Conservation (phyloP, 2,113 vertebrate species). For the Bothrops jararaca region DNA sequence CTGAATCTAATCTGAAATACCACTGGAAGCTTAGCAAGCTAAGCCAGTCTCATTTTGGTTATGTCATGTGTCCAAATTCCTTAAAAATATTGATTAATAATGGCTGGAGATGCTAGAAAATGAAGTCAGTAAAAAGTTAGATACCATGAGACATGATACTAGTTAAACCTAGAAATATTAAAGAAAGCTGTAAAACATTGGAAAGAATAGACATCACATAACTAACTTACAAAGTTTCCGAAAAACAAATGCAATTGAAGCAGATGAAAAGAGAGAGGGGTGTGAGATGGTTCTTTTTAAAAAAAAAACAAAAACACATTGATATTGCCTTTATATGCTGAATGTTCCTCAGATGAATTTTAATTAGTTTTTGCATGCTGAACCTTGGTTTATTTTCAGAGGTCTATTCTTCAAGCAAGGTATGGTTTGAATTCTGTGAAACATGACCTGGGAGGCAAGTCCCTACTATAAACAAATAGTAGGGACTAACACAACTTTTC, state of each 20-base stretch:
- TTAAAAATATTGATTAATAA: neutral
- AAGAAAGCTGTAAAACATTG: neutral
- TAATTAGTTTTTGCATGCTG: neutral
- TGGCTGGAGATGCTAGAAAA: neutral
- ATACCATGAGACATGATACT: neutral
- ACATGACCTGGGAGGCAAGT: neutral
- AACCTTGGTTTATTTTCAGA: neutral
- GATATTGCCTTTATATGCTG: neutral
- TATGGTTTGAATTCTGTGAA: neutral
- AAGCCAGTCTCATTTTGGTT: neutral
- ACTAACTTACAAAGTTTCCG: neutral
- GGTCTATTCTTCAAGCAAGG: neutral
- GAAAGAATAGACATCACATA: neutral
- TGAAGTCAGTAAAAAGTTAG: neutral
- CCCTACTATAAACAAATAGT: neutral
- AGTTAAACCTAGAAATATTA: neutral
- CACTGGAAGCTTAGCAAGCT: neutral
- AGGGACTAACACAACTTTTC: neutral
- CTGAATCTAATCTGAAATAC: neutral
- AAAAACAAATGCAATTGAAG: neutral
- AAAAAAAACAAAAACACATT: neutral
- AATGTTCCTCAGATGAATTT: neutral
- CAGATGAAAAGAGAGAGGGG: neutral
- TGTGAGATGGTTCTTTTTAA: neutral
- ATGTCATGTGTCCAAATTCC: neutral